These are phyloP conservation scores for Eleginops maclovinus DNA, from an alignment of 2,113 vertebrate species.

Conservation along the genomic window DNA sequence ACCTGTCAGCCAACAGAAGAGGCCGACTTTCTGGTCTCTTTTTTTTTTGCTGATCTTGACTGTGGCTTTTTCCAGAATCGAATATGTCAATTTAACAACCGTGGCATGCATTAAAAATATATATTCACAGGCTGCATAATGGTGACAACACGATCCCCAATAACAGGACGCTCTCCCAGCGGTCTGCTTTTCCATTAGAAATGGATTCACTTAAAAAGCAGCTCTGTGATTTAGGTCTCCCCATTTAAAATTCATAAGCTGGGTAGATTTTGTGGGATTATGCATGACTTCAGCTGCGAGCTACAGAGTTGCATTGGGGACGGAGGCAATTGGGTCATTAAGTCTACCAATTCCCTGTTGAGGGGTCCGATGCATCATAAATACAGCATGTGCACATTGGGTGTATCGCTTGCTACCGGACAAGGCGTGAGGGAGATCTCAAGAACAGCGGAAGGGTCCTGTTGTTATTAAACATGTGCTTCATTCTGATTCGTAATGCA, in stretches of 20 bases:
- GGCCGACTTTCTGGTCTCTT: neutral
- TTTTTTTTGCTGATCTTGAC: neutral
- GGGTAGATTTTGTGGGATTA: slow-evolving; percentile 78
- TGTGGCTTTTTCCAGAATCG: neutral
- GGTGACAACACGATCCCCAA: slow-evolving; percentile 1
- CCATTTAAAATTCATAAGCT: slow-evolving; percentile 79
- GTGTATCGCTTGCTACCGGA: neutral
- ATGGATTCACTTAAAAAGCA: slow-evolving; percentile 72
- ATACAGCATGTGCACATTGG: slow-evolving; percentile 20
- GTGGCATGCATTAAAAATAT: slow-evolving; percentile 54
- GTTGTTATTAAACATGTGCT: neutral
- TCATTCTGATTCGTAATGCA: neutral
- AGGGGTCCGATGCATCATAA: slow-evolving; percentile 19
- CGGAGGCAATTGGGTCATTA: slow-evolving; percentile 70
- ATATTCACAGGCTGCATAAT: slow-evolving; percentile 60
- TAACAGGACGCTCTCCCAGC: slow-evolving; percentile 45
- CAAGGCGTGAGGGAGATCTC: neutral
- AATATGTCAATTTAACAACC: slow-evolving; percentile 31
- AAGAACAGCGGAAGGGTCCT: neutral
- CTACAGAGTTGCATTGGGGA: slow-evolving; percentile 42
- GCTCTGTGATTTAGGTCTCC: slow-evolving; percentile 63
- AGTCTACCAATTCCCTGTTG: slow-evolving; percentile 54
- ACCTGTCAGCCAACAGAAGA: neutral
- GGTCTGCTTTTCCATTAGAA: slow-evolving; percentile 68
- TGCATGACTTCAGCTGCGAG: slow-evolving; percentile 62